Conservation (phyloP, 2,113 vertebrate genomes). For the Grallaria varia region DNA sequence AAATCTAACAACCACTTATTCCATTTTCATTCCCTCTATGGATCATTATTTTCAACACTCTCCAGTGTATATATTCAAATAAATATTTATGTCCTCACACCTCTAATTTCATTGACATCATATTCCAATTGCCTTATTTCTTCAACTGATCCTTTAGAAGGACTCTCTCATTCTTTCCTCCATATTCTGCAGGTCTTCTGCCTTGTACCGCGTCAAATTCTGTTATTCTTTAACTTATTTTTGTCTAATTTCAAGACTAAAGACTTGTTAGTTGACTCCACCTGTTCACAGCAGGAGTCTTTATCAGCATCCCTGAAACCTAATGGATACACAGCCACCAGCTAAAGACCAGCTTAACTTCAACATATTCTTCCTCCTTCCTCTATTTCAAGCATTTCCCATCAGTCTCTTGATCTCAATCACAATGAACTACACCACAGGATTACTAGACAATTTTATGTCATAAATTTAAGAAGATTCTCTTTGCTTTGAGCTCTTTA, state of each 20-base stretch:
- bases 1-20: background rate
- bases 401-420: background rate
- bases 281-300: background rate
- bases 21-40: background rate
- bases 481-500: background rate
- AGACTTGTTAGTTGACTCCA: background rate
- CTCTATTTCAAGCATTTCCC: background rate
- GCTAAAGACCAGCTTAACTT: background rate
- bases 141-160: background rate
- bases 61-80: background rate
- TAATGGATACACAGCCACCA: rapidly evolving
- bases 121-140: background rate
- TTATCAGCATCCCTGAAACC: background rate
- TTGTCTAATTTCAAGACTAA: background rate
- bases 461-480: background rate
- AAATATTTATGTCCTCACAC: background rate
- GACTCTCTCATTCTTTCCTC: background rate
- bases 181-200: background rate
- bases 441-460: background rate
- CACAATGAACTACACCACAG: background rate
- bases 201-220: background rate
- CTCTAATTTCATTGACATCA: background rate
- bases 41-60: background rate
- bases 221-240: background rate
- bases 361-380: background rate